Evolutionary conservation across 2,888 invertebrate genomes (phyloP), one percentile per base, ranked within the genome.

Genomic region (Cryptophagus acutangulus): DNA sequence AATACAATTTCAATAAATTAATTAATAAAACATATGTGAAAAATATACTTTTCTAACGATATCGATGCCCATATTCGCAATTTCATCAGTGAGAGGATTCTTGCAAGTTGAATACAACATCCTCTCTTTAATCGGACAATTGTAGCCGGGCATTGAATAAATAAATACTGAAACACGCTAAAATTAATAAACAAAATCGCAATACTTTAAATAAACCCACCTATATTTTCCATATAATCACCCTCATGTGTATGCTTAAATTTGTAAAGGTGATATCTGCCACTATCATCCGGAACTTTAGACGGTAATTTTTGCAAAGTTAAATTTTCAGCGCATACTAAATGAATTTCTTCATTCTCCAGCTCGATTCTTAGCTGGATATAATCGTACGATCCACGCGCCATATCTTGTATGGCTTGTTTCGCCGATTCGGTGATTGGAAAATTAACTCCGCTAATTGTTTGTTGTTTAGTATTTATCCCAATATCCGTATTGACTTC

Each of bases 71-170:
- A 88, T 71, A 35, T 79, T 78, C 58, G 87, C 81, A 46, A 96
- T 82, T 12, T 82, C 80, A 48, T 89, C 87, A 38, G 94, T 74
- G 49, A 99, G 81, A 12, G 93, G 90, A 45, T 83, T 88, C 70
- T 96, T 97, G 71, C 96, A 96, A 61, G 95, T 95, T 1, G 97
- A 96, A 70, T 97, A 99, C 65, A 99, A 75, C 99, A 99, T 99
- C 54, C 96, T 77, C 67, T 99, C 97, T 63, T 93, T 96, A 57
- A 99, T 92, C 47, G 93, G 85, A 68, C 93, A 94, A 46, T 77
- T 85, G 69, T 94, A 95, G 2, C 96, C 95, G 2, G 99, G 97
- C 89, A 99, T 94, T 5, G 96, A 94, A 72, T 99, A 99, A 61
- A 99, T 89, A 71, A 99, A 99, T 45, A 99, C 91, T 91, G 73